A percentile compares a stretch with the other conserved stretches of the same genome.
These are phyloP conservation scores for Falco berigora DNA, from an alignment of 2,797 vertebrate species.

Conservation along the genomic window DNA sequence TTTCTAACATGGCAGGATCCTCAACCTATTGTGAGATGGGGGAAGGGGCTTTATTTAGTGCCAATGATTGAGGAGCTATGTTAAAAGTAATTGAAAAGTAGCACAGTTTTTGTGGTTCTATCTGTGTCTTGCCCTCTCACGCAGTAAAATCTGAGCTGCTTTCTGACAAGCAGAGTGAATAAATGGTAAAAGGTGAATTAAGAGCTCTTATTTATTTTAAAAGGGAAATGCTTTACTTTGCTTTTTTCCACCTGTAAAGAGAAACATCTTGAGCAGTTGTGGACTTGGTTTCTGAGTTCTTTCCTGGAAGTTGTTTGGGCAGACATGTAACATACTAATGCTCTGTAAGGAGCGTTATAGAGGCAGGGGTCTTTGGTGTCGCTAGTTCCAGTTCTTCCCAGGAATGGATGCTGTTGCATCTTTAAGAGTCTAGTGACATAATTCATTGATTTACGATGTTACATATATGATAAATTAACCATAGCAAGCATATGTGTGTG, in stretches of 20 bases:
- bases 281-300: neutral
- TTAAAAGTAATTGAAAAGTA: neutral
- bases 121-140: neutral
- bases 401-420: neutral
- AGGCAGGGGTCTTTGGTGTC: neutral
- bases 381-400: neutral
- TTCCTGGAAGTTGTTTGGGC: neutral
- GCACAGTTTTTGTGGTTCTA: neutral
- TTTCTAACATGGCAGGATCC: neutral
- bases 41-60: neutral
- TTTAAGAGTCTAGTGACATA: neutral
- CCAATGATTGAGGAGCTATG: neutral
- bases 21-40: neutral
- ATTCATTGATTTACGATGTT: neutral
- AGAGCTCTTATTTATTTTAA: neutral
- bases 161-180: neutral
- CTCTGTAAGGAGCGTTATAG: neutral
- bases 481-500: neutral
- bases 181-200: neutral
- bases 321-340: fast-evolving
- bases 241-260: neutral
- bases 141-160: neutral
- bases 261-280: neutral
- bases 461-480: neutral
- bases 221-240: neutral